Base-by-base conservation (phyloP, 2,113 vertebrate species). In the Rhizomys pruinosus region DNA sequence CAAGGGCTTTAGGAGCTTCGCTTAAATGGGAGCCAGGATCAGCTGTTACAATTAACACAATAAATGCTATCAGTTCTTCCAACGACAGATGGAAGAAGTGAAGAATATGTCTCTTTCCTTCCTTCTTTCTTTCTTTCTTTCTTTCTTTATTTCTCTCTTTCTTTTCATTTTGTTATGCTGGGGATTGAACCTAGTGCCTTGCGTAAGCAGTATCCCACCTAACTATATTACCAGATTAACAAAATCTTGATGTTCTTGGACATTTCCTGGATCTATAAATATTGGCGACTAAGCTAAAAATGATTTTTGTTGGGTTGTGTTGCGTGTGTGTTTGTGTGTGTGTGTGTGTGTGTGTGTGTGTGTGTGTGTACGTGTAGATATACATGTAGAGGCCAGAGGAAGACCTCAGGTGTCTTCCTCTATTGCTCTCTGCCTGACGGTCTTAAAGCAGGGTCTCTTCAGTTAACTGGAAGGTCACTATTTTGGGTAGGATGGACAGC, bases 231-330 rank as follows among this genome's bases (percentile, higher is more conserved):
- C 80, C 61, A 66, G 39, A 82, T 64, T 9, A 82, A 82, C 7
- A 27, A 13, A 84, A 82, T 86, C 61, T 69, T 57, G 15, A 72
- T 52, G 37, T 59, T 37, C 32, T 25, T 19, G 3, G 55, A 42
- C 68, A 90, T 77, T 87, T 90, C 82, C 76, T 90, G 63, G 47
- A n/a, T 90, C 61, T 90, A 44, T 78, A 84, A 76, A 90, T 79
- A 34, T 57, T 39, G 90, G 9, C 32, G 72, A 39, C 44, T 52
- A 84, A 47, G 34, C 87, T 68, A 84, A 59, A n/a, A 42, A 37
- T 61, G 19, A 5, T 52, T 52, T 52, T 52, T 52, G 6, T 52
- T 52, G 47, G 6, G 47, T 52, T 52, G 47, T 52, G 47, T 52
- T 52, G 47, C 47, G 11, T 52, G 47, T 11, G 11, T 52, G 47